Evolutionary conservation across 2,113 vertebrate genomes (phyloP), one percentile per base, ranked within the genome.

Genomic region (Alouatta palliata): DNA sequence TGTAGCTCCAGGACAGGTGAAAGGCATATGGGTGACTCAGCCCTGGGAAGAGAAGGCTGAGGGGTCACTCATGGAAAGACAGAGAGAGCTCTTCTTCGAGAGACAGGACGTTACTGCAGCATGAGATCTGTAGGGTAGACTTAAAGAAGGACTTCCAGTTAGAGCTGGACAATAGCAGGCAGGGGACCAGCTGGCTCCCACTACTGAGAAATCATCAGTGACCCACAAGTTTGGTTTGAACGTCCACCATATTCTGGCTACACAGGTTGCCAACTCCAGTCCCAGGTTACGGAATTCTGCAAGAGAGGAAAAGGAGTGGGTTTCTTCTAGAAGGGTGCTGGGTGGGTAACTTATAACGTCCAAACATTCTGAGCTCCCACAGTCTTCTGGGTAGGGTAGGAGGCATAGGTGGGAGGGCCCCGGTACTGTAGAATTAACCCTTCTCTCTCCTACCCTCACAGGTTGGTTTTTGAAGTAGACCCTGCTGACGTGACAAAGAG

Each of bases 371-470:
- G 94, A 37, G 56, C 89, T 92, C 56, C 82, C 87, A 21, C 87
- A 21, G 37, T 85, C 83, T 91, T 54, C 77, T 40, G 45, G n/a
- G 45, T 5, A 84, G 35, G 54, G 16, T n/a, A 52, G 21, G 64
- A 87, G 32, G 32, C 47, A 17, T 4, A 79, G 45, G 6, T 40
- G 13, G 6, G 17, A 37, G 6, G 10, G 6, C 0, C 8, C 49
- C 1, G 32, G 10, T 21, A 58, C 16, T 58, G 20, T n/a, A 68
- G 37, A 79, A 84, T 88, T 97, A 90, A 97, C 54, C 71, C 79
- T 94, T 97, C 76, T 97, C n/a, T 96, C 88, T 97, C 54, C 37
- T 96, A 58, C 71, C 66, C 54, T 16, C 45, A 87, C 96, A 98
- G 97, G 91, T 91, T 96, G 75, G 77, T 90, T 91, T 97, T 91